Conservation (phyloP, 2,797 vertebrate species). For the Pelodytes ibericus region DNA sequence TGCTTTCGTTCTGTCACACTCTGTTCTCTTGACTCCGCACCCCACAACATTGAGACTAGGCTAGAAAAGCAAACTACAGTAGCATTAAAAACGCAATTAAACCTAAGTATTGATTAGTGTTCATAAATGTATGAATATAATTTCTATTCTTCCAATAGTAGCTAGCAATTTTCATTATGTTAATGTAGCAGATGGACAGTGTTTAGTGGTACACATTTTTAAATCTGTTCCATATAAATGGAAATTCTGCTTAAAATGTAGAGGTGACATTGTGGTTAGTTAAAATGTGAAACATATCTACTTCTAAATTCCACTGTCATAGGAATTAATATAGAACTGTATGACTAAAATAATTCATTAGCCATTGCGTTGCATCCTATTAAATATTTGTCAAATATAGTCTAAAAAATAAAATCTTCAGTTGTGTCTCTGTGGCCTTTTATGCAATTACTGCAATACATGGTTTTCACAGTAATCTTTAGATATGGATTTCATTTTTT, state of each 20-base stretch:
- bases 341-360: too few species aligned
- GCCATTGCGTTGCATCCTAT: too few species aligned
- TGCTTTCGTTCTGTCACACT: constrained; percentile 80
- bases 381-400: too few species aligned
- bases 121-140: constrained; percentile 77
- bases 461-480: too few species aligned
- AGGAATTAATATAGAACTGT: too few species aligned
- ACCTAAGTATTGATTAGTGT: constrained; percentile 79
- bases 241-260: background rate
- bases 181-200: constrained; percentile 68
- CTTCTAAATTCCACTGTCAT: too few species aligned
- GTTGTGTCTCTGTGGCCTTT: too few species aligned
- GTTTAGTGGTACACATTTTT: constrained; percentile 6
- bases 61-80: constrained; percentile 79
- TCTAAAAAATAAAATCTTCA: too few species aligned
- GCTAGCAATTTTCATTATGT: constrained; percentile 81
- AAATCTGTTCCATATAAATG: background rate
- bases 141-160: constrained; percentile 79
- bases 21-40: constrained; percentile 67
- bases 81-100: constrained; percentile 89
- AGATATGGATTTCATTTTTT: too few species aligned
- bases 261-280: background rate
- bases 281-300: too few species aligned
- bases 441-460: too few species aligned
- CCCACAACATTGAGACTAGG: constrained; percentile 76